Percentiles rank a stretch among this genome's conserved stretches.
These are phyloP conservation scores for Allolobophora icterica DNA, from an alignment of 2,888 invertebrate species.

Conservation along the genomic window DNA sequence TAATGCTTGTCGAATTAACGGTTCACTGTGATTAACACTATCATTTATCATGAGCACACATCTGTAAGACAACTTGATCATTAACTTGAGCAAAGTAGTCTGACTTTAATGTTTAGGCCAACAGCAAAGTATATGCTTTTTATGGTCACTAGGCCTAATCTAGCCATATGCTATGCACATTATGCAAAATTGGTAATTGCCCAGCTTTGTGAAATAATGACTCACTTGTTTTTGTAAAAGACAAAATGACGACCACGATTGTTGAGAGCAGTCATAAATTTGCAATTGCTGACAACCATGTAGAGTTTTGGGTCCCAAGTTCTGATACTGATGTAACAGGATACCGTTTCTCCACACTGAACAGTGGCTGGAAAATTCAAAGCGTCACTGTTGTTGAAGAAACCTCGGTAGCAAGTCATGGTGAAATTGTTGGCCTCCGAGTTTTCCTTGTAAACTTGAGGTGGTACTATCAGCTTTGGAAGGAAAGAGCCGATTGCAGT, in stretches of 20 bases:
- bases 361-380: constrained; percentile 36
- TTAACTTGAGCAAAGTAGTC: not conserved
- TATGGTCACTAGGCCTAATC: not conserved
- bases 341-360: constrained; percentile 35
- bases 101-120: not conserved
- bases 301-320: constrained; percentile 42
- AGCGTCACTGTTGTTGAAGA: not conserved
- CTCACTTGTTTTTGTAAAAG: constrained; percentile 44
- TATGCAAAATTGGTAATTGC: not conserved
- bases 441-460: constrained; percentile 23
- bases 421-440: constrained; percentile 28
- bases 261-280: constrained; percentile 36
- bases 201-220: not conserved
- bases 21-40: not conserved
- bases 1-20: too few relatives aligned
- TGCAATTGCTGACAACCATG: constrained; percentile 43
- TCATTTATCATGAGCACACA: not conserved
- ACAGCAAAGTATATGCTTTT: not conserved
- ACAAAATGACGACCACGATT: constrained; percentile 29
- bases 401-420: constrained; percentile 35
- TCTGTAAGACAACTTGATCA: not conserved
- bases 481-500: constrained; percentile 20
- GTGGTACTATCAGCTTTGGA: not conserved
- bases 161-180: not conserved
- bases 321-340: constrained; percentile 38